Conservation (phyloP, 2,113 vertebrate genomes). For the Cyrtonyx montezumae region DNA sequence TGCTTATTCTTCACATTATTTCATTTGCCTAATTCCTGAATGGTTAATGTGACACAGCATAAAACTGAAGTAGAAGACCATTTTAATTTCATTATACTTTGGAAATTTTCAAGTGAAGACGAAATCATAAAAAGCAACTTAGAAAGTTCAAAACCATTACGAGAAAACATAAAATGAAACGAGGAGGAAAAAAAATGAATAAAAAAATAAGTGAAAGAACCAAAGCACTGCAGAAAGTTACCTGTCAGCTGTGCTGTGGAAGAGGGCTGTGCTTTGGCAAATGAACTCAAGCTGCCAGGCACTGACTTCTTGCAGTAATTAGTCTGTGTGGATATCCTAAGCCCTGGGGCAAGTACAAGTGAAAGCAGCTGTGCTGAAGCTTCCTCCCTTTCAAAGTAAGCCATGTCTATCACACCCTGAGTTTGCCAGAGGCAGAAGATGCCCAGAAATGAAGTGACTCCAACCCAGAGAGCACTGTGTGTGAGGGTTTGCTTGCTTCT, state of each 20-base stretch:
- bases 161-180: not conserved
- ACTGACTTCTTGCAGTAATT: not conserved
- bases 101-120: not conserved
- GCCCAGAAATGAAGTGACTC: not conserved
- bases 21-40: conserved; percentile 25
- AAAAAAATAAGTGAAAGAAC: not conserved
- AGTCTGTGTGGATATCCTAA: not conserved
- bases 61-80: not conserved
- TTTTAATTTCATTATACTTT: not conserved
- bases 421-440: not conserved
- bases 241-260: not conserved
- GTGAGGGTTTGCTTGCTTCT: not conserved
- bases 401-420: too few relatives aligned
- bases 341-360: not conserved
- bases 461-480: not conserved
- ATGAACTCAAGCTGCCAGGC: not conserved
- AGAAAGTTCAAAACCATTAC: not conserved
- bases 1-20: conserved; percentile 10
- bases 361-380: not conserved
- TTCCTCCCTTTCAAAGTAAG: not conserved
- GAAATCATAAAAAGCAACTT: not conserved
- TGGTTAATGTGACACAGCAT: conserved; percentile 4
- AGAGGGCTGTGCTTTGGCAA: not conserved
- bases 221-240: not conserved
- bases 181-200: not conserved